Evolutionary conservation across 2,888 invertebrate species (phyloP), one percentile per base, ranked within the genome.

Genomic region (Megaustenia siamemsis): DNA sequence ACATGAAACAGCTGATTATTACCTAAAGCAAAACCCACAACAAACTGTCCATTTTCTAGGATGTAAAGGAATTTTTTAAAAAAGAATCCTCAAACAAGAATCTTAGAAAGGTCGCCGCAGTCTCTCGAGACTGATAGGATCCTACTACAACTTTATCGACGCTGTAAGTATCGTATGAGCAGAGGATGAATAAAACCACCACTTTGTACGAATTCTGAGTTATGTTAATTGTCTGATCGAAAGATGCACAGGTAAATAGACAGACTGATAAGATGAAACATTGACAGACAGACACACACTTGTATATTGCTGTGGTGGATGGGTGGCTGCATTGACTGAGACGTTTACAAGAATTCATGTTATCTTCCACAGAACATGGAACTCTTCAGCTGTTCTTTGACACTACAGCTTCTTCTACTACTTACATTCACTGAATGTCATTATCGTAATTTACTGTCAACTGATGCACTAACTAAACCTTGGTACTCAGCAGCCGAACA

Each of bases 341-440:
- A 28, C 3, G n/a, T 66, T 28, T 28, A 32, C 15, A 28, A 6
- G 28, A 1, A 28, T 66, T 28, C 28, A 10, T 28, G 21, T 45
- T 73, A 28, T 73, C 24, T 45, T 69, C 45, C 71, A n/a, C 71
- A 73, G 71, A 45, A 43, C 43, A 73, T 73, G 71, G 71, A 73
- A 12, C 43, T 10, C 10, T 24, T 1, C n/a, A 6, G 28, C 45
- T 45, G 4, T 45, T 73, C 18, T 35, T 24, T 28, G 2, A 43
- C 28, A 45, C 45, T 45, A 28, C 71, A 45, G 35, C 45, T 73
- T 73, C 45, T 73, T n/a, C 12, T 45, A 12, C 6, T 28, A 60
- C 6, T n/a, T n/a, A 28, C 24, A 53, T 10, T 15, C 15, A 53
- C 60, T n/a, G 28, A 2, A 60, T 4, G 60, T 60, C n/a, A n/a